A percentile compares a stretch with the other conserved stretches of the same genome.
Evolutionary conservation across 2,113 vertebrate species (phyloP).

Genomic region (Glareola pratincola): DNA sequence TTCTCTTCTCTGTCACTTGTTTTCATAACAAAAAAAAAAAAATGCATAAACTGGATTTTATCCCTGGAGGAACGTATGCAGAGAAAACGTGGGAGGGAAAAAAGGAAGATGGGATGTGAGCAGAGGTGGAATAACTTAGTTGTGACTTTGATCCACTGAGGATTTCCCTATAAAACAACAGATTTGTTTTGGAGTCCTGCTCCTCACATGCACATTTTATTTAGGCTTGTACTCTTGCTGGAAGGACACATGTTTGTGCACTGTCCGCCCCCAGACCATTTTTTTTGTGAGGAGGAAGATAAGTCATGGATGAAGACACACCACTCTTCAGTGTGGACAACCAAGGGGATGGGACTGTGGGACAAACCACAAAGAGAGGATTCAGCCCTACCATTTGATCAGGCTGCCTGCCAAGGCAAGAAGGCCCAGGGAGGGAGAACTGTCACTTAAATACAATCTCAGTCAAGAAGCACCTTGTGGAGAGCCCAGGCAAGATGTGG

Average conservation of each 20-base stretch:
- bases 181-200: background rate
- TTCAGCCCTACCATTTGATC: fast-evolving
- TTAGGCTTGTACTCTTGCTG: background rate
- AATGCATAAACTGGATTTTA: background rate
- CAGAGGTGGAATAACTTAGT: background rate
- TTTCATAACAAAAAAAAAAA: background rate
- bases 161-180: background rate
- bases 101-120: background rate
- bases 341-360: background rate
- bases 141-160: background rate
- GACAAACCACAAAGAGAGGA: background rate
- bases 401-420: background rate
- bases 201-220: background rate
- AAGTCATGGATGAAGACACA: background rate
- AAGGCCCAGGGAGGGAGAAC: background rate
- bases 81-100: background rate
- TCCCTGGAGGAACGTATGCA: background rate
- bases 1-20: conserved; percentile 12
- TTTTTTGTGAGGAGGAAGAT: background rate
- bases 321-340: background rate
- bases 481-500: background rate
- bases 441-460: too few relatives aligned
- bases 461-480: background rate
- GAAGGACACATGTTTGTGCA: background rate
- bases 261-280: fast-evolving